These are phyloP conservation scores for Gobiocypris rarus DNA, from an alignment of 2,113 vertebrate species.

Conservation along the genomic window DNA sequence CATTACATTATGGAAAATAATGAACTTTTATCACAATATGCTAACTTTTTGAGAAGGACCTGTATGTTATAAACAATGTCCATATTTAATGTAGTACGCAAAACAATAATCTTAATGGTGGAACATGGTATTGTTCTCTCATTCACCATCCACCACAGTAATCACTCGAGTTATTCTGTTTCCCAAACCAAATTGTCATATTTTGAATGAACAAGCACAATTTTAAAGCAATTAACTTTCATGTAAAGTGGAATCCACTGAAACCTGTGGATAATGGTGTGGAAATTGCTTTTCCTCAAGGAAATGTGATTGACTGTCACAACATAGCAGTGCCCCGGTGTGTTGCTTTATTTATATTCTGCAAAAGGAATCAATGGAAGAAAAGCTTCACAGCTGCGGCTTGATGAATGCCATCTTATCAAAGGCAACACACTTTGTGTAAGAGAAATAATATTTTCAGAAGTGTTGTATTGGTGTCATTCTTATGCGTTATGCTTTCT, in stretches of 20 bases:
- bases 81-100: neutral
- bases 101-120: neutral
- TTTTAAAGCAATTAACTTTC: constrained; percentile 17
- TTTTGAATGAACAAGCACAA: constrained; percentile 23
- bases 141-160: neutral
- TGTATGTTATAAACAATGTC: neutral
- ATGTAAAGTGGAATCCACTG: neutral
- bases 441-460: neutral
- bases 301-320: constrained; percentile 30
- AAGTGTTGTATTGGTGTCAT: neutral
- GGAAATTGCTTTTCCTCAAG: constrained; percentile 36
- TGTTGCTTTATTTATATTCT: constrained; percentile 3
- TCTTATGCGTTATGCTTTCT: neutral
- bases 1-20: too few species aligned
- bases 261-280: constrained; percentile 18
- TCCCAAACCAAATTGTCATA: neutral
- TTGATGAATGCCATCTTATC: constrained; percentile 17
- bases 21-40: too few species aligned
- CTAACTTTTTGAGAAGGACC: too few species aligned
- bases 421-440: neutral
- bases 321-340: neutral
- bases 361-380: neutral
- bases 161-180: neutral
- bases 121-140: neutral
- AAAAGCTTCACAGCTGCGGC: neutral